A percentile compares a stretch with the other conserved stretches of the same genome.
Conservation (phyloP, 2,797 vertebrate species). For the Rhincodon typus region DNA sequence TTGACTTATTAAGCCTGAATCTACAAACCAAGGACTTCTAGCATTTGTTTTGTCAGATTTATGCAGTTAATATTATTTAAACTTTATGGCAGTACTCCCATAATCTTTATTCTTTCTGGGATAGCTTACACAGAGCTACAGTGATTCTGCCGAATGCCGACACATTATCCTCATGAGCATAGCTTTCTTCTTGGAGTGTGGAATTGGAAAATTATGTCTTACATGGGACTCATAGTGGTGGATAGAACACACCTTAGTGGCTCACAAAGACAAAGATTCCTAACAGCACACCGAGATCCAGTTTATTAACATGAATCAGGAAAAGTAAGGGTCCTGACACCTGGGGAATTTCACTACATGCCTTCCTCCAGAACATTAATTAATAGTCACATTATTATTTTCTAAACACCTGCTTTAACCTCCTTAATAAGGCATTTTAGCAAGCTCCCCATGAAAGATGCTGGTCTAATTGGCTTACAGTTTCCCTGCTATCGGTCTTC, state of each 20-base stretch:
- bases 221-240: neutral
- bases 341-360: too few relatives aligned
- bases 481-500: too few relatives aligned
- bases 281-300: neutral
- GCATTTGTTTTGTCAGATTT: neutral
- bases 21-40: neutral
- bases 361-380: too few relatives aligned
- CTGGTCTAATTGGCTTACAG: too few relatives aligned
- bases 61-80: neutral
- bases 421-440: too few relatives aligned
- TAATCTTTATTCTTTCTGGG: neutral
- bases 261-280: neutral
- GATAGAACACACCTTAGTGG: neutral
- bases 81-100: neutral
- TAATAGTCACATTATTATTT: too few relatives aligned
- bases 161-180: neutral
- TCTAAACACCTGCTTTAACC: too few relatives aligned
- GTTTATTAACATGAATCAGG: too few relatives aligned
- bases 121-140: neutral
- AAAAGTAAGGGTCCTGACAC: too few relatives aligned
- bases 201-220: neutral
- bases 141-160: neutral
- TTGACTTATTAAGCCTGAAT: neutral
- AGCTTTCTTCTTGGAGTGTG: neutral
- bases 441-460: too few relatives aligned